These are phyloP conservation scores for Masticophis lateralis DNA, from an alignment of 2,797 vertebrate genomes.

Conservation along the genomic window DNA sequence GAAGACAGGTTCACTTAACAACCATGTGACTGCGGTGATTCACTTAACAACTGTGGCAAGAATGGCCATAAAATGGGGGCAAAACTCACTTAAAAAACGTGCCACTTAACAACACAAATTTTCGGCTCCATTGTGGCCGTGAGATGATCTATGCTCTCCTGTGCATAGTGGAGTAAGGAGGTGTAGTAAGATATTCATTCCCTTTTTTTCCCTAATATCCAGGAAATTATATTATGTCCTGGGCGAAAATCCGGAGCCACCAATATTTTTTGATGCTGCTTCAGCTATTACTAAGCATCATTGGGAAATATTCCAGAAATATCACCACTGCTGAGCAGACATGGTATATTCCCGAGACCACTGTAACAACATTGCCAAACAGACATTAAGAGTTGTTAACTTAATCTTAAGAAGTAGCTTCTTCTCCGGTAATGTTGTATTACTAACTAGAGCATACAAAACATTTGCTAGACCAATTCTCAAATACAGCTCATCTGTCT, in stretches of 20 bases:
- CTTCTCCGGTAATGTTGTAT: too few relatives aligned
- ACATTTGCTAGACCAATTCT: too few relatives aligned
- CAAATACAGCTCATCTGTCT: too few relatives aligned
- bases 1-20: neutral
- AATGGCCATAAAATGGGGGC: neutral
- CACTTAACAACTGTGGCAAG: neutral
- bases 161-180: neutral
- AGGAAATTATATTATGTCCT: neutral
- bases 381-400: too few relatives aligned
- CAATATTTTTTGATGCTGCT: neutral
- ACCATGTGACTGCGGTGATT: too few relatives aligned
- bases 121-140: neutral
- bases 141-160: neutral
- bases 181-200: too few relatives aligned
- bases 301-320: neutral
- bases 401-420: too few relatives aligned
- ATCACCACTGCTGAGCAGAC: neutral
- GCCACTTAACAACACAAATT: neutral
- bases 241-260: neutral
- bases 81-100: neutral
- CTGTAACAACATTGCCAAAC: too few relatives aligned
- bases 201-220: neutral
- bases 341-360: too few relatives aligned
- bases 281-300: neutral
- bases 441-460: too few relatives aligned